Evolutionary conservation across 1,140 invertebrate species (phyloP).

Genomic region (Theocolax elegans): DNA sequence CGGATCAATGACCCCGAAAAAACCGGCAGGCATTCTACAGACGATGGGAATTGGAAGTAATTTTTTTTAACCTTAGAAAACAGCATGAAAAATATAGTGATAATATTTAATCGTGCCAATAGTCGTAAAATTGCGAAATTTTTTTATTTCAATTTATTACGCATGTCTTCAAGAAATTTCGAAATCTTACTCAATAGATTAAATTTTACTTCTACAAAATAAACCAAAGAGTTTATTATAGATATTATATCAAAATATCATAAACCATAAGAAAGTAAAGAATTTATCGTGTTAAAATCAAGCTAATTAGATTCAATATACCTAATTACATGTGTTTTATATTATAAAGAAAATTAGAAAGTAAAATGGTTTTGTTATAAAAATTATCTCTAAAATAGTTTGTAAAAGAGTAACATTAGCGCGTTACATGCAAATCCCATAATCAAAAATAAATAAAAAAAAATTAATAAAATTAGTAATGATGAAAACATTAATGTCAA

Average conservation of each 20-base stretch:
- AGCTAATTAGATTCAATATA: no score
- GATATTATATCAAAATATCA: no score
- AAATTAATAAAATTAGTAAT: constrained; percentile 16
- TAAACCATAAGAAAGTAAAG: not conserved
- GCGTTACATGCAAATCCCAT: constrained; percentile 27
- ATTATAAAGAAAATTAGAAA: constrained; percentile 2
- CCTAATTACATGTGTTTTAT: no score
- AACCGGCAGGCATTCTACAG: constrained; percentile 18
- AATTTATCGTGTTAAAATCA: not conserved
- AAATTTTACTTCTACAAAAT: no score
- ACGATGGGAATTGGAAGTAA: constrained; percentile 16
- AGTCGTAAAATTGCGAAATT: not conserved
- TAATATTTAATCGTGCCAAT: constrained; percentile 1
- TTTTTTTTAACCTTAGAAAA: constrained; percentile 9
- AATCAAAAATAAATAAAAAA: not conserved
- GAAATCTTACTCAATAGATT: not conserved
- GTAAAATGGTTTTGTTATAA: constrained; percentile 11
- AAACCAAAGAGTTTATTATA: no score
- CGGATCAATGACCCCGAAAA: constrained; percentile 45
- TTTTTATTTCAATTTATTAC: not conserved
- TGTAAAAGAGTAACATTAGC: not conserved
- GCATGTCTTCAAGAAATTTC: not conserved
- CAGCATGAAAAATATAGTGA: not conserved
- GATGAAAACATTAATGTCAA: constrained; percentile 12
- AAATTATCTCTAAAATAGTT: constrained; percentile 6